Percentiles rank a stretch among this genome's conserved stretches.
Evolutionary conservation across 2,113 vertebrate genomes (phyloP).

Genomic region (Calyptomena viridis): DNA sequence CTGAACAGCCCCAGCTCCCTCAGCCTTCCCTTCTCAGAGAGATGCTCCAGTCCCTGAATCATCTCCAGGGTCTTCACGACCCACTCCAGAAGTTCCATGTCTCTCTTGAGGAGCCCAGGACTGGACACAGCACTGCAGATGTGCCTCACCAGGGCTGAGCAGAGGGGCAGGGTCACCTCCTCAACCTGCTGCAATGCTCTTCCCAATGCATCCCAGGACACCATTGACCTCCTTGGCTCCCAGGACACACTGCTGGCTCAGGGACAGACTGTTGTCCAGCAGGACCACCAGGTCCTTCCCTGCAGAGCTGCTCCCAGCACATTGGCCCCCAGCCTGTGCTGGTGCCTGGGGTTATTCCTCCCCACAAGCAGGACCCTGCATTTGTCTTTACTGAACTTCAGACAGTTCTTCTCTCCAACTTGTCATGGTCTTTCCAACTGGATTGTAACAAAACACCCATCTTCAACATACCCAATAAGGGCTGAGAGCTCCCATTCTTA

Average conservation of each 20-base stretch:
- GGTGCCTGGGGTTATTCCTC: background rate
- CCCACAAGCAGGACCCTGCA: background rate
- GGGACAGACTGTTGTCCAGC: background rate
- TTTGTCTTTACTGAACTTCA: background rate
- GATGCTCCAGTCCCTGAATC: background rate
- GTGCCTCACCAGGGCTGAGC: background rate
- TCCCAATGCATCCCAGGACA: too few species aligned
- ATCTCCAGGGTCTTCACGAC: too few species aligned
- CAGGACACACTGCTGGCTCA: background rate
- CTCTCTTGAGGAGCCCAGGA: background rate
- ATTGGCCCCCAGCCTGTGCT: too few species aligned
- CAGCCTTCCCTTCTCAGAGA: too few species aligned
- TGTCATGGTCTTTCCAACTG: too few species aligned
- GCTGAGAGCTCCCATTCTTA: background rate
- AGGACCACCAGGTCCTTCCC: background rate
- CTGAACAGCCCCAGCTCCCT: too few species aligned
- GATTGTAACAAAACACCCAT: background rate
- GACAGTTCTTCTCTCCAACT: background rate
- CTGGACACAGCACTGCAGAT: background rate
- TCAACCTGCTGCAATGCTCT: accelerated
- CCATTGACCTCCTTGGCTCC: background rate
- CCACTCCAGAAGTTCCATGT: too few species aligned
- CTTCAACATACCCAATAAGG: background rate
- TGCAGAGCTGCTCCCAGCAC: background rate
- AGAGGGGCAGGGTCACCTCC: background rate